Conservation (phyloP, 2,888 invertebrate genomes). For the Leptinotarsa peninsularis region DNA sequence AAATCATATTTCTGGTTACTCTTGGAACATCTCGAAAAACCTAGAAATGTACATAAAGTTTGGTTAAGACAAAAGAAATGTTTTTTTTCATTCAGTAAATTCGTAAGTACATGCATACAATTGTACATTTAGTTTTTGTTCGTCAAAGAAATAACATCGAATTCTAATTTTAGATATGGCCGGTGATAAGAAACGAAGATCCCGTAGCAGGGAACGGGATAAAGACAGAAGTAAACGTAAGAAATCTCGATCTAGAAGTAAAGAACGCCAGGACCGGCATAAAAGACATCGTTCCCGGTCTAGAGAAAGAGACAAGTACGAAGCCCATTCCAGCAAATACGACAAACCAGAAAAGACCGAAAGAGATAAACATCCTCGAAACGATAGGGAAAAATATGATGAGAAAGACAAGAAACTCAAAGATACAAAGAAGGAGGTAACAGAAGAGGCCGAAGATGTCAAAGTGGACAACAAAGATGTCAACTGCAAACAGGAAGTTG, state of each 20-base stretch:
- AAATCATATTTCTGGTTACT: no score
- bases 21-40: no score
- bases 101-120: no score
- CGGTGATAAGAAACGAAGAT: constrained; percentile 64
- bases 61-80: no score
- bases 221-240: constrained; percentile 59
- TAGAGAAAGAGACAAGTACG: constrained; percentile 54
- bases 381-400: constrained; percentile 49
- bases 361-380: constrained; percentile 43
- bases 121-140: no score
- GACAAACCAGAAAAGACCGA: constrained; percentile 42
- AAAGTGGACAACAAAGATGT: constrained; percentile 39
- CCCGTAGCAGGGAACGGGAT: constrained; percentile 65
- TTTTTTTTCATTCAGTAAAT: no score
- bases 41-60: no score
- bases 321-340: constrained; percentile 44
- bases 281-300: constrained; percentile 62
- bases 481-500: constrained; percentile 51
- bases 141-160: neutral
- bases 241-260: constrained; percentile 63
- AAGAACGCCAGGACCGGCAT: constrained; percentile 56
- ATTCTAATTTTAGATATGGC: constrained; percentile 54
- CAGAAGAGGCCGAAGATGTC: constrained; percentile 62
- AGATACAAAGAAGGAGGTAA: constrained; percentile 56
- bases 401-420: constrained; percentile 57